These are phyloP conservation scores for Carpatolechia fugitivella DNA, from an alignment of 2,888 invertebrate genomes.

Conservation along the genomic window DNA sequence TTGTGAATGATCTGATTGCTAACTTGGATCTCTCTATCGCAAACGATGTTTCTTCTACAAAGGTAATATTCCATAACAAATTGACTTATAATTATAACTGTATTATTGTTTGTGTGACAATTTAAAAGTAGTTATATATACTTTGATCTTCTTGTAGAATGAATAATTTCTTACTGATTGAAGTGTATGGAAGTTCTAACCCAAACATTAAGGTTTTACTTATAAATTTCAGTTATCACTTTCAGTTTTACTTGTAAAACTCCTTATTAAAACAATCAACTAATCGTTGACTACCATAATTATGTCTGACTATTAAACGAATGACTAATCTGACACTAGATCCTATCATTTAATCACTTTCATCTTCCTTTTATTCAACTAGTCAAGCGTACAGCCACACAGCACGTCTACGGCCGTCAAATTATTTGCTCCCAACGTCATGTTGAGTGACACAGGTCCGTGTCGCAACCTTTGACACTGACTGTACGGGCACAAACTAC, in stretches of 20 bases:
- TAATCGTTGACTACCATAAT: neutral
- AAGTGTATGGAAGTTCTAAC: no score
- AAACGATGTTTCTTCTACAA: no score
- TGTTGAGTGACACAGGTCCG: constrained; percentile 25
- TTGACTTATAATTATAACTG: no score
- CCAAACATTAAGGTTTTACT: no score
- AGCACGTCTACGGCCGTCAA: constrained; percentile 23
- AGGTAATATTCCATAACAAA: no score
- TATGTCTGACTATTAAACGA: neutral
- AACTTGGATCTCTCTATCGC: no score
- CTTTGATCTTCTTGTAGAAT: no score
- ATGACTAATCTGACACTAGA: neutral
- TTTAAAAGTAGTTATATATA: no score
- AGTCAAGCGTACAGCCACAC: neutral
- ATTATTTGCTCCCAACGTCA: constrained; percentile 28
- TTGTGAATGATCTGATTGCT: neutral
- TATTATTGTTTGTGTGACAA: no score
- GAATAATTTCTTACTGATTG: no score
- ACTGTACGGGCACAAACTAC: constrained; percentile 18
- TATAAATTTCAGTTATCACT: no score
- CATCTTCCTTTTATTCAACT: constrained; percentile 1
- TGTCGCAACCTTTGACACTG: constrained; percentile 35
- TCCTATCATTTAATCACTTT: constrained; percentile 3
- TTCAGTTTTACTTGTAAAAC: neutral
- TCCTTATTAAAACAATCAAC: neutral